Base-by-base conservation (phyloP, 2,797 vertebrate species). In the Catostomus latipinnis region DNA sequence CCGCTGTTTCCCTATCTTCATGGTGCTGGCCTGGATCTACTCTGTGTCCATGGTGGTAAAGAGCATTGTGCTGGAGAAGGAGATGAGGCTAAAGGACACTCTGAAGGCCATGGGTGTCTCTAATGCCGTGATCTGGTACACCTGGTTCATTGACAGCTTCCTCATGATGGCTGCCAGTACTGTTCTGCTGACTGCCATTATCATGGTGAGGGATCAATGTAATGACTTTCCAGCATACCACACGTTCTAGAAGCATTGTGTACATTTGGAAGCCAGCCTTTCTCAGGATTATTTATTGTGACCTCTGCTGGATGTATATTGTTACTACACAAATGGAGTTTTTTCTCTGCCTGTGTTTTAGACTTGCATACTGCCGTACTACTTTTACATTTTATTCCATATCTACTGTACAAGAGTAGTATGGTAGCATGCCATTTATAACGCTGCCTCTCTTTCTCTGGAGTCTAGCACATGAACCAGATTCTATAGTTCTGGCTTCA, bases 21-120 rank as follows among this genome's bases (percentile, higher is more conserved):
- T 96, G 96, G 96, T 98, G 72, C 90, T 99, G 74, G 96, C 97
- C n/a, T 99, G 97, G 97, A 94, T 98, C 88, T 98, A 97, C 89
- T 97, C 97, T 0, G 95, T 98, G 74, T 98, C 97, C 87, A 98
- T 98, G 97, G 95, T 74, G 0, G 96, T 98, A 76, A 98, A 99
- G 90, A 93, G 94, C 85, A 96, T 99, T 0, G 96, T 99, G 67
- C 92, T 98, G 83, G 97, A 99, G 89, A 99, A 98, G 86, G 97
- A 98, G 90, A 89, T 96, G 89, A 95, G 94, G 57, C 93, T 99
- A 82, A 98, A 96, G 86, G 96, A 99, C 87, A 96, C 95, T 0
- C 91, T 99, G 87, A 98, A 97, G 90, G 95, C 94, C 88, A 95
- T 97, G 88, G 96, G 98, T 8, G 90, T 99, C n/a, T 88, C 92